These are phyloP conservation scores for Rhodophaea formosa DNA, from an alignment of 2,888 invertebrate genomes.

Conservation along the genomic window DNA sequence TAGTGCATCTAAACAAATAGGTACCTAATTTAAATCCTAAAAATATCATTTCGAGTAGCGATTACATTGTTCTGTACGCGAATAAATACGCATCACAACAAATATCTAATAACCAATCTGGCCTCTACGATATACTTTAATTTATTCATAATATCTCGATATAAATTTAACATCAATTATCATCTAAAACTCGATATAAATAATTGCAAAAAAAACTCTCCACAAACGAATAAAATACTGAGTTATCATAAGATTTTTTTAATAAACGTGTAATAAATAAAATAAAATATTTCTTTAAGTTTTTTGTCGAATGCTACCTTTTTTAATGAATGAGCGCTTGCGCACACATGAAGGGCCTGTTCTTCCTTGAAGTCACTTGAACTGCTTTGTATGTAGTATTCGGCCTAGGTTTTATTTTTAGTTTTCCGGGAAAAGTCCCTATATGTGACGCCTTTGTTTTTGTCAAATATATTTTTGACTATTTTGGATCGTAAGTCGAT, in stretches of 20 bases:
- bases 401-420: no score
- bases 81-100: not conserved
- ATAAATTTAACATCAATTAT: conserved; percentile 4
- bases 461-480: no score
- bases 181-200: conserved; percentile 12
- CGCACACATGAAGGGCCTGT: no score
- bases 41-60: conserved; percentile 20
- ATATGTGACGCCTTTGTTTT: no score
- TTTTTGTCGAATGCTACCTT: not conserved
- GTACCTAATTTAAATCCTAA: conserved; percentile 7
- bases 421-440: no score
- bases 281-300: not conserved
- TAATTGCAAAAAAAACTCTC: conserved; percentile 10
- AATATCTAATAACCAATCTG: not conserved
- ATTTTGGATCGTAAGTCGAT: no score
- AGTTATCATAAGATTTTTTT: not conserved
- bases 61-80: conserved; percentile 13
- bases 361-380: no score
- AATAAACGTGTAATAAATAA: not conserved
- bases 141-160: not conserved
- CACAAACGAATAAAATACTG: conserved; percentile 4
- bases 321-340: not conserved
- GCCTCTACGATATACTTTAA: not conserved
- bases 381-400: no score
- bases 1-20: not conserved